Percentiles rank a stretch among this genome's conserved stretches.
phyloP scores from a whole-genome alignment of 2,888 invertebrate species.

The Pterostichus niger region DNA sequence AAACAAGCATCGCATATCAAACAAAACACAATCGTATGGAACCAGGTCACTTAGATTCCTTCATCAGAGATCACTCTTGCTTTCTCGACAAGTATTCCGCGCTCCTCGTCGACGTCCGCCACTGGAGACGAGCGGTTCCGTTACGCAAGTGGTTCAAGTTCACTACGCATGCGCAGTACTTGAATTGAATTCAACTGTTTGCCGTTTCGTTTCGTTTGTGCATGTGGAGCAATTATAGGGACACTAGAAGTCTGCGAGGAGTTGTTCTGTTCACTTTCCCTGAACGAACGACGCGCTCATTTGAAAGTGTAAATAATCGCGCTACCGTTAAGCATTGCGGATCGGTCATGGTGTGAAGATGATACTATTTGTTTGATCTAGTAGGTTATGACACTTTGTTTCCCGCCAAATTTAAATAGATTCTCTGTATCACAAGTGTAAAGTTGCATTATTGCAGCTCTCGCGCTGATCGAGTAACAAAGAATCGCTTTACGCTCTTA shows the following conservation, averaged over 20 bases:
- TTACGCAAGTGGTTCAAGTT: slow-evolving; percentile 60
- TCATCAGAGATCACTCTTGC: slow-evolving; percentile 60
- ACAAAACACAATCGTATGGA: slow-evolving; percentile 18
- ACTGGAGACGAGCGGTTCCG: slow-evolving; percentile 23
- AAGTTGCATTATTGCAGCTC: no score
- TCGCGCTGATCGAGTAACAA: no score
- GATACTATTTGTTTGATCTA: background rate
- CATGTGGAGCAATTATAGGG: slow-evolving; percentile 32
- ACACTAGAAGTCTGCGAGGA: background rate
- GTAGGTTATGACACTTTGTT: background rate
- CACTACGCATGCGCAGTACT: slow-evolving; percentile 32
- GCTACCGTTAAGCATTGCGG: background rate
- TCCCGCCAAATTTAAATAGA: slow-evolving; percentile 12
- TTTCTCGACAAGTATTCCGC: slow-evolving; percentile 59
- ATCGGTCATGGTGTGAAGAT: background rate
- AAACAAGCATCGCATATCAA: slow-evolving; percentile 34
- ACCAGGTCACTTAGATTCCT: slow-evolving; percentile 54
- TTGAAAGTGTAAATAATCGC: slow-evolving; percentile 58
- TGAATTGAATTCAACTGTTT: slow-evolving; percentile 14
- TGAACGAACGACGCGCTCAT: background rate
- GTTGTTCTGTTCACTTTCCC: slow-evolving; percentile 44
- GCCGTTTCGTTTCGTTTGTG: slow-evolving; percentile 18
- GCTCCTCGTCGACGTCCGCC: slow-evolving; percentile 33
- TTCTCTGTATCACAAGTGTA: no score
- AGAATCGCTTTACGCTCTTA: no score